These are phyloP conservation scores for Thysanoteuthis rhombus DNA, from an alignment of 2,888 invertebrate species.

Conservation along the genomic window DNA sequence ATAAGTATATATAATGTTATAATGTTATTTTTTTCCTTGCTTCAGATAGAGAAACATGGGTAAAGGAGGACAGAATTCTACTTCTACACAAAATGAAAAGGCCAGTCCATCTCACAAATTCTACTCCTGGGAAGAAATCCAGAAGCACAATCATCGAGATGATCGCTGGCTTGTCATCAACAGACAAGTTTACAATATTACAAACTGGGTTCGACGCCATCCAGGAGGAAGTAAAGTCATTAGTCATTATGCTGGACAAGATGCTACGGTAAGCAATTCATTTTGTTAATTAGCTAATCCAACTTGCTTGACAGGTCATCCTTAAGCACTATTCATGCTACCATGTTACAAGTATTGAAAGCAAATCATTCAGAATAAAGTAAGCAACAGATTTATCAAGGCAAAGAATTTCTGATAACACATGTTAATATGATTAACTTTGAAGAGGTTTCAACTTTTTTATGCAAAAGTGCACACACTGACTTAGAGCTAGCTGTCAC, in stretches of 20 bases:
- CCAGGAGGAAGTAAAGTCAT: slow-evolving; percentile 66
- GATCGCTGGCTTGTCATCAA: slow-evolving; percentile 67
- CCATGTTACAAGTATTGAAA: no score
- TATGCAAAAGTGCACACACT: no score
- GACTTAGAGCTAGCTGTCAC: no score
- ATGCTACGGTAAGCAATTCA: slow-evolving; percentile 53
- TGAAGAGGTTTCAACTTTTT: neutral
- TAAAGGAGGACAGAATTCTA: slow-evolving; percentile 24
- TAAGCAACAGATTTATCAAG: neutral
- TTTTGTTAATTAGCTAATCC: neutral
- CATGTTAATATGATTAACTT: neutral
- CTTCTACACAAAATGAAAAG: neutral
- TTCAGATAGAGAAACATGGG: slow-evolving; percentile 27
- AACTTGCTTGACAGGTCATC: neutral
- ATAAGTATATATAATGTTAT: neutral
- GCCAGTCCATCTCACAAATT: slow-evolving; percentile 22
- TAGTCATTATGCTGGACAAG: slow-evolving; percentile 63
- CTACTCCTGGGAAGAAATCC: slow-evolving; percentile 62
- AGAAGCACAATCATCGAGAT: slow-evolving; percentile 51
- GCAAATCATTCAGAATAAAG: no score
- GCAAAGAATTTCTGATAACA: neutral
- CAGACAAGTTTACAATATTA: slow-evolving; percentile 65
- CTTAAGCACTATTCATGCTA: no score
- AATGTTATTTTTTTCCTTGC: neutral
- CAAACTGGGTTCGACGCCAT: slow-evolving; percentile 61